Evolutionary conservation across 2,797 vertebrate genomes (phyloP).

Genomic region (Hippopotamyrus pictus): DNA sequence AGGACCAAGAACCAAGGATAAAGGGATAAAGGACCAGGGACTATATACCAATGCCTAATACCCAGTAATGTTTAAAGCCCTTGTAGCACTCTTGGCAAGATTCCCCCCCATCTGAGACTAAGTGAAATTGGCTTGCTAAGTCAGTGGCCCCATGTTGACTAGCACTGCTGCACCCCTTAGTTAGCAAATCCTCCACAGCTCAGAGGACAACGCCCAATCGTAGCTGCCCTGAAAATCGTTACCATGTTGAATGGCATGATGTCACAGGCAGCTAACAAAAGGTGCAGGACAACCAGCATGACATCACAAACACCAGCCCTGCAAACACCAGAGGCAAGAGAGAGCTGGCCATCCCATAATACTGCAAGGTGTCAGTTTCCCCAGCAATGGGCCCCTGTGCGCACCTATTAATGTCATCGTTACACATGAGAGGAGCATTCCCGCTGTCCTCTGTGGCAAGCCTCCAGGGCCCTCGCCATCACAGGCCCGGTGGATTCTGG

Average conservation of each 20-base stretch:
- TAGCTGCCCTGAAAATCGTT: not conserved
- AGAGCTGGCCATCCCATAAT: not conserved
- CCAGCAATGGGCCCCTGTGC: not conserved
- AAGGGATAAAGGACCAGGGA: not conserved
- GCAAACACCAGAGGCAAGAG: not conserved
- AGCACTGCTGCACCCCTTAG: not conserved
- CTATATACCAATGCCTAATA: not conserved
- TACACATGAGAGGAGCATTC: constrained; percentile 13
- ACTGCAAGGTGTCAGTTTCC: not conserved
- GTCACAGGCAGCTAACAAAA: not conserved
- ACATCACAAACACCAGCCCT: not conserved
- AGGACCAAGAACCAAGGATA: not conserved
- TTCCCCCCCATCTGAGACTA: not conserved
- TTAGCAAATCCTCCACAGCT: not conserved
- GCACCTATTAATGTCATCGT: constrained; percentile 17
- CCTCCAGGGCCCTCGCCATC: not conserved
- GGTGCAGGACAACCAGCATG: not conserved
- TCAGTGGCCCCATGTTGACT: not conserved
- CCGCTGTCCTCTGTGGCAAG: not conserved
- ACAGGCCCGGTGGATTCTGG: not conserved
- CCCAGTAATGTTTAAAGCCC: not conserved
- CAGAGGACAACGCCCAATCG: not conserved
- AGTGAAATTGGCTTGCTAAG: not conserved
- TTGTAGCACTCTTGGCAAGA: not conserved
- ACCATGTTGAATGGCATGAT: not conserved